Evolutionary conservation across 1,140 invertebrate genomes (phyloP), one percentile per base, ranked within the genome.

Genomic region (Sesamia nonagrioides): DNA sequence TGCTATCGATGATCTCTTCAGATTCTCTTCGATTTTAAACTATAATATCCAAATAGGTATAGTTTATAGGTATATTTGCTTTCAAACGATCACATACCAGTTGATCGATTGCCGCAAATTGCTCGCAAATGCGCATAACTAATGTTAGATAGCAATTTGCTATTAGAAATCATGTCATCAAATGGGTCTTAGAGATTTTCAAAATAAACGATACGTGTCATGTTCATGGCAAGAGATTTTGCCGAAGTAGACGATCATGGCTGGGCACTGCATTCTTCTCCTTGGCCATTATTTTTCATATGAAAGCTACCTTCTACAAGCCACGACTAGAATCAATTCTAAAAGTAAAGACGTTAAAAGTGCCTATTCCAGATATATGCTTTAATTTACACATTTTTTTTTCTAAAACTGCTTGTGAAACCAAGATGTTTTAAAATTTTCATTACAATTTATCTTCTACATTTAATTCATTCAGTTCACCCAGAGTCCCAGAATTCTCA

Each of bases 81-180:
- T 58, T 58, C 21, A 58, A 27, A 58, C 54, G 54, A 58, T 58
- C 54, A 58, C 21, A 58, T 21, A 13, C 11, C 5, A 2, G 3
- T 27, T 58, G 18, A 58, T 58, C 54, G 54, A 58, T 58, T 33
- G 54, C 27, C 27, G 27, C 21, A 58, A 58, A 58, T 58, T 58
- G 54, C 54, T 27, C 27, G 27, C 54, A 58, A 21, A 58, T 58
- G 21, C 27, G 54, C 21, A 58, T 58, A 58, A 27, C 54, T 58
- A 58, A 58, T 33, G 54, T 18, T 58, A 1, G 21, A 58, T 58
- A 58, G 54, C 54, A 27, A 27, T 58, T 27, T 58, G 13, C 54
- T 21, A 58, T 58, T 58, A 58, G 21, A 58, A 58, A 58, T 58
- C 21, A 21, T 58, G 33, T 58, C 15, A 50, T 50, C 45, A 58